Percentiles rank a stretch among this genome's conserved stretches.
Conservation (phyloP, 2,888 invertebrate genomes). For the Cepaea hortensis region DNA sequence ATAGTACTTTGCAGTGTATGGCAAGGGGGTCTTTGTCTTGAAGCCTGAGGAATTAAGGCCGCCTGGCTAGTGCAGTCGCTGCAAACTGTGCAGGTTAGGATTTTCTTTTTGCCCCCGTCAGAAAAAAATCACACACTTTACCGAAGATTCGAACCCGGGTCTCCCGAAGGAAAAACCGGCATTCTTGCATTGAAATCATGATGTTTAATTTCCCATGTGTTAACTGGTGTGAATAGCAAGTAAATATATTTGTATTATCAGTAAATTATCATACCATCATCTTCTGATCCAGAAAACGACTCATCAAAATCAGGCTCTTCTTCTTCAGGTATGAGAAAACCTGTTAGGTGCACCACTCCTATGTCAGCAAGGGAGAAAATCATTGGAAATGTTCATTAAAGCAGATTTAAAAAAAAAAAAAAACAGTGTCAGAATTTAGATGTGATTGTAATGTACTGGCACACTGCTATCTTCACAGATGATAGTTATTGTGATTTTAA, state of each 20-base stretch:
- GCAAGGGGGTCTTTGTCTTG: too few relatives aligned
- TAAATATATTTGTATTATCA: background rate
- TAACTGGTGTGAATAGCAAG: too few relatives aligned
- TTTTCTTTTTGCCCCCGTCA: too few relatives aligned
- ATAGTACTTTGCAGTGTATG: too few relatives aligned
- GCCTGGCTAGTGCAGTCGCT: too few relatives aligned
- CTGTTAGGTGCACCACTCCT: conserved; percentile 74
- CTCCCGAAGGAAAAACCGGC: too few relatives aligned
- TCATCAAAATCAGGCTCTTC: conserved; percentile 48
- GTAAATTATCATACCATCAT: conserved; percentile 17
- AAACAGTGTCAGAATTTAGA: background rate
- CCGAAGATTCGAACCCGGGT: too few relatives aligned
- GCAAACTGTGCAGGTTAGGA: too few relatives aligned
- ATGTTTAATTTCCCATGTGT: too few relatives aligned
- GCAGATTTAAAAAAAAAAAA: background rate
- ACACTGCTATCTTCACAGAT: background rate
- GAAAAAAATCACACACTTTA: too few relatives aligned
- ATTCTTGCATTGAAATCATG: too few relatives aligned
- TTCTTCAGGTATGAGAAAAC: conserved; percentile 69
- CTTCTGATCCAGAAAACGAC: conserved; percentile 34
- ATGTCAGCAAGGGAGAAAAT: conserved; percentile 34
- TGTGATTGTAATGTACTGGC: background rate
- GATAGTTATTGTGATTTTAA: background rate
- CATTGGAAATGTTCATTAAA: background rate
- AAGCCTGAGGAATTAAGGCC: too few relatives aligned